Evolutionary conservation across 2,888 invertebrate species (phyloP), one percentile per base, ranked within the genome.

Genomic region (Macrostomum cliftonense): DNA sequence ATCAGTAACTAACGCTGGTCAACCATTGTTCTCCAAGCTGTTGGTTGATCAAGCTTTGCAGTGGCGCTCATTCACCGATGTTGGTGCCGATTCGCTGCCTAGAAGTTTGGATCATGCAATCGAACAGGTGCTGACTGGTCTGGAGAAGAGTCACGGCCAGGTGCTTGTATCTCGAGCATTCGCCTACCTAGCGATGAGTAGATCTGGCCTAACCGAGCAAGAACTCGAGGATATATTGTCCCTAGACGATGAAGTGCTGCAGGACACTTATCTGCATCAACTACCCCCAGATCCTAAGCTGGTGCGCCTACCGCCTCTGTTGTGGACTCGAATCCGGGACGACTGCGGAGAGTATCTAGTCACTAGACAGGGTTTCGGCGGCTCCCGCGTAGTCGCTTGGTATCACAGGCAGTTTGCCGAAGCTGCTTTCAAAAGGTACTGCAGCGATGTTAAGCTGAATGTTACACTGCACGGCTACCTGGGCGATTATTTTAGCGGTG

Each of bases 181-280:
- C 37, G 62, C 63, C 62, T 52, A 52, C 57, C 47, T 16, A 16
- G 17, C 39, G n/a, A 44, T 14, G 44, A 43, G 16, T 16, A 44
- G 39, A 9, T 46, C 14, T 11, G 44, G 28, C 28, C 28, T 28
- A 4, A 28, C 28, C 28, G 28, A 28, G 28, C 28, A 28, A 9
- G 63, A 64, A 49, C 55, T 64, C 46, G 63, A 63, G 49, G 62
- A 63, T 47, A 21, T 64, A 7, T 53, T 63, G 39, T 63, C 62
- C 5, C 51, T 61, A 28, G 63, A 62, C 52, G 60, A 64, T 53
- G 60, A 61, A 47, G 61, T 60, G 9, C 55, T 64, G 5, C 62
- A 63, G 52, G 62, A 63, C 49, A 56, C 59, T 12, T 64, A 60
- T 55, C 52, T 62, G 9, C 57, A 61, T 49, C 63, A 63, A 48